Evolutionary conservation across 2,113 vertebrate species (phyloP), one percentile per base, ranked within the genome.

Genomic region (Nerophis ophidion): DNA sequence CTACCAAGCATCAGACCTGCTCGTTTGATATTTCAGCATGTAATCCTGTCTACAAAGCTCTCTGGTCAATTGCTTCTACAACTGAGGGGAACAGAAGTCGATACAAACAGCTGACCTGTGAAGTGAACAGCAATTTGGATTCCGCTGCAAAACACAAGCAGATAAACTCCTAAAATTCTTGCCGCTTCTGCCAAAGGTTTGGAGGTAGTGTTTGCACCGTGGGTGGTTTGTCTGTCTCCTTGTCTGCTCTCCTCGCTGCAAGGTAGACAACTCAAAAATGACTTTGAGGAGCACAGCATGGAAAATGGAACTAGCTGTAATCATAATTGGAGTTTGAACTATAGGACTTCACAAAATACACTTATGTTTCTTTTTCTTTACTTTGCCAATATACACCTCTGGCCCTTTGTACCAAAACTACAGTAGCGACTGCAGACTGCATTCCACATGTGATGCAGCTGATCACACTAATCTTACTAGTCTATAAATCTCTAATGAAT

Each of bases 21-120:
- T 15, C 8, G 36, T 14, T 26, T 59, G 42, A 16, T 16, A 48
- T 59, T 53, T 1, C 8, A 11, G 15, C 40, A 58, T 14, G 34
- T 49, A 54, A 26, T 57, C 35, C 40, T 12, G 5, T 13, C 35
- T 26, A 44, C 15, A 58, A 45, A 40, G 48, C 19, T 54, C 9
- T 64, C 19, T 46, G 35, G 11, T 46, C 9, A 7, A 33, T 57
- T 57, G 51, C 52, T 63, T 56, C 54, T 53, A 48, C 36, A 72
- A 11, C 17, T 14, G 56, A 58, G 12, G 40, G 26, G 45, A 48
- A 59, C 12, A 47, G 48, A n/a, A 38, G 57, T 60, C 57, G 38
- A 34, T 45, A 14, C 38, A 1, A 1, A 62, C 54, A 56, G 16
- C 36, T 33, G 49, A 46, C 38, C 34, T 17, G 38, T 19, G 38